Base-by-base conservation (phyloP, 1,140 invertebrate genomes). In the Chlorops oryzae region DNA sequence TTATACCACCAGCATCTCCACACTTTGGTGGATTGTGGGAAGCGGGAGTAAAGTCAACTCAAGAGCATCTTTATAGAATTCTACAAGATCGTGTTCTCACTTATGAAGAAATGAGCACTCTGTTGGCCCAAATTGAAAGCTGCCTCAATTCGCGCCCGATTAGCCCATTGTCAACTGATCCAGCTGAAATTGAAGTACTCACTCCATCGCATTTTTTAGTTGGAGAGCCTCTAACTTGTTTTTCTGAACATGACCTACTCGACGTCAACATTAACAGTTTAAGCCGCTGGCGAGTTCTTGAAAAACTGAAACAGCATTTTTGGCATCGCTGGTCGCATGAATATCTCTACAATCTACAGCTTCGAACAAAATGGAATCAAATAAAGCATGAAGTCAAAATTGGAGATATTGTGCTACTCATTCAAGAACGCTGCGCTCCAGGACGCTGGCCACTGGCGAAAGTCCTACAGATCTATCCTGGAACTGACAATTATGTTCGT, bases 181-280 rank as follows among this genome's bases (percentile, higher is more conserved):
- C 61, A 34, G 49, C 55, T 34, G 69, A 73, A 35, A 52, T 57
- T 7, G 28, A 35, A 10, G 54, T 58, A 7, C 49, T 73, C 2
- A 70, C 72, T 13, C 68, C 72, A 7, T 57, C 57, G n/a, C 72
- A 75, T 59, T 74, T 74, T 50, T 42, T 73, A n/a, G 63, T 60
- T 40, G 65, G 68, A 13, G 38, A 52, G 20, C 56, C 65, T n/a
- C 45, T 68, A 13, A 54, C 47, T 2, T 34, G 50, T 2, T 10
- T 62, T 7, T 53, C 59, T 15, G 54, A 61, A 32, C 18, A 44
- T 15, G 12, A 32, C 28, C 13, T 39, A 23, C 7, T 40, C 2
- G 45, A 53, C 5, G 1, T 46, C 2, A 39, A 40, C 0, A 24
- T 42, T 10, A 51, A 59, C 38, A 47, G 45, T 13, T 35, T 63